Conservation (phyloP, 2,113 vertebrate genomes). For the Stigmatopora nigra region DNA sequence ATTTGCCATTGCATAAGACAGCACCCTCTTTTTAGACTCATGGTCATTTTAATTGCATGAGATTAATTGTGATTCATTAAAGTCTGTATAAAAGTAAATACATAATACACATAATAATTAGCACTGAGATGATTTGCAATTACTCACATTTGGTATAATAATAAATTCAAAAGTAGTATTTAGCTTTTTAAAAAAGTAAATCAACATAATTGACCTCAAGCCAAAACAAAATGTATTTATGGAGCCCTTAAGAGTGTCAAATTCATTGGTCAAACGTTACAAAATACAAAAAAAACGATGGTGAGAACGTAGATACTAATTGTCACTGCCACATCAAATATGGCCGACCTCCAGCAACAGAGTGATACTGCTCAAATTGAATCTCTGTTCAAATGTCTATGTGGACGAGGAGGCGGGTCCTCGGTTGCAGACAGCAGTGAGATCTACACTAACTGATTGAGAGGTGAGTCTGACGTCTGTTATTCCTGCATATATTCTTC, state of each 20-base stretch:
- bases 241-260: not conserved
- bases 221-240: not conserved
- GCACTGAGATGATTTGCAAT: too few relatives aligned
- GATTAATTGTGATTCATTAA: too few relatives aligned
- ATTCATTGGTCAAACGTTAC: too few relatives aligned
- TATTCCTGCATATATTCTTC: fast-evolving
- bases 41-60: not conserved
- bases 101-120: too few relatives aligned
- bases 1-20: not conserved
- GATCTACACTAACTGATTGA: not conserved
- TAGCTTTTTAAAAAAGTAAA: too few relatives aligned
- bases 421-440: conserved; percentile 15
- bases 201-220: too few relatives aligned
- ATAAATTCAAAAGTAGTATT: too few relatives aligned
- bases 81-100: too few relatives aligned
- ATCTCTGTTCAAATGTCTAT: not conserved
- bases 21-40: not conserved
- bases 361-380: not conserved
- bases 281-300: too few relatives aligned
- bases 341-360: not conserved
- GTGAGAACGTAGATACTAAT: too few relatives aligned
- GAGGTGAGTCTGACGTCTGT: not conserved
- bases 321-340: not conserved
- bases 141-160: too few relatives aligned
- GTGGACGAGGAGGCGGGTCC: conserved; percentile 3